A percentile compares a stretch with the other conserved stretches of the same genome.
These are phyloP conservation scores for Picathartes gymnocephalus DNA, from an alignment of 2,113 vertebrate genomes.

Conservation along the genomic window DNA sequence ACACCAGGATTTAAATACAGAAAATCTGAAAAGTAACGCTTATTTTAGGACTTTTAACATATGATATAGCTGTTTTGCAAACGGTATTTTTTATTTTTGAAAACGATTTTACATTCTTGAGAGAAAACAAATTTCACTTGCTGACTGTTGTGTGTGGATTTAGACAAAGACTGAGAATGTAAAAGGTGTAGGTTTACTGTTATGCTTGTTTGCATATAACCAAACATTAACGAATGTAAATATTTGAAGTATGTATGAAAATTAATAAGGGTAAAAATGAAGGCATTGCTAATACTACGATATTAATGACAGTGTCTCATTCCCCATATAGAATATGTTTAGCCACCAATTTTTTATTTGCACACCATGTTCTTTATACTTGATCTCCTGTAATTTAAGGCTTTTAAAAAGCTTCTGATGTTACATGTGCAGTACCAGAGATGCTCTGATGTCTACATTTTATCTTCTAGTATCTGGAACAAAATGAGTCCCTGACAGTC, in stretches of 20 bases:
- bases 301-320: neutral
- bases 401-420: neutral
- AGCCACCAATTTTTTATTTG: neutral
- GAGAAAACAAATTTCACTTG: neutral
- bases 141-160: neutral
- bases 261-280: neutral
- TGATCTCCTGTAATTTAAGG: neutral
- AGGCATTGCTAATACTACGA: neutral
- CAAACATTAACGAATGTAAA: neutral
- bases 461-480: neutral
- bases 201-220: neutral
- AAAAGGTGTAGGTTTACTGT: neutral
- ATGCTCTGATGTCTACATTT: neutral
- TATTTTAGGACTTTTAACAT: neutral
- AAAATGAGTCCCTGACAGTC: neutral
- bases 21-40: neutral
- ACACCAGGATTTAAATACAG: neutral
- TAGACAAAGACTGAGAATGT: neutral
- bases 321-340: neutral
- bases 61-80: neutral
- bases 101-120: neutral
- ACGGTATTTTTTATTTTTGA: neutral
- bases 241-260: neutral
- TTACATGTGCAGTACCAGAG: neutral
- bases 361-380: neutral